These are phyloP conservation scores for Oreortyx pictus DNA, from an alignment of 2,797 vertebrate species.

Conservation along the genomic window DNA sequence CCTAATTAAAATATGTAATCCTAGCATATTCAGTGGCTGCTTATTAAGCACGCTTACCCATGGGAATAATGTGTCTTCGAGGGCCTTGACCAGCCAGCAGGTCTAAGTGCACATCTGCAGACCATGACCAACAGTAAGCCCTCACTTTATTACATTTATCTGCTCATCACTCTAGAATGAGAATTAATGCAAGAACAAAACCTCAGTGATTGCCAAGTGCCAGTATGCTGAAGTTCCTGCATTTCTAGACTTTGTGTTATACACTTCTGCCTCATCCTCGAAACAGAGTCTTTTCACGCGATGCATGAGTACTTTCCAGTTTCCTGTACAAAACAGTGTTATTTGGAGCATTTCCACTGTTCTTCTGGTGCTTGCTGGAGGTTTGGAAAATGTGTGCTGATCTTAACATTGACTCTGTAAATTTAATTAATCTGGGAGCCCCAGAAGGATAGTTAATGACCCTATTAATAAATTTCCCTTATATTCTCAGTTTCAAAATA, in stretches of 20 bases:
- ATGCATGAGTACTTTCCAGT: not conserved
- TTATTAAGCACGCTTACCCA: fast-evolving
- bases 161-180: not conserved
- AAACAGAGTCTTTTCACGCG: not conserved
- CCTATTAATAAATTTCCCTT: not conserved
- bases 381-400: not conserved
- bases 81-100: not conserved
- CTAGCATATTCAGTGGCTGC: fast-evolving
- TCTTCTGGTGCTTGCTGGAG: not conserved
- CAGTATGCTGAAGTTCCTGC: not conserved
- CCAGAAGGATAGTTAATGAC: not conserved
- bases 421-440: not conserved
- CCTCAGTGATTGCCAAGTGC: not conserved
- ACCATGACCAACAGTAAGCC: fast-evolving
- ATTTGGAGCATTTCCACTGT: not conserved
- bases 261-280: not conserved
- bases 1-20: not conserved
- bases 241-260: not conserved
- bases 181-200: not conserved
- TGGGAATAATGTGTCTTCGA: not conserved
- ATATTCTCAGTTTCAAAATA: not conserved
- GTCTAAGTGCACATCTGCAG: not conserved
- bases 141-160: not conserved
- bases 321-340: not conserved
- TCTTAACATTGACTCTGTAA: not conserved